A percentile compares a stretch with the other conserved stretches of the same genome.
Conservation (phyloP, 2,113 vertebrate species). For the Toxotes chatareus region DNA sequence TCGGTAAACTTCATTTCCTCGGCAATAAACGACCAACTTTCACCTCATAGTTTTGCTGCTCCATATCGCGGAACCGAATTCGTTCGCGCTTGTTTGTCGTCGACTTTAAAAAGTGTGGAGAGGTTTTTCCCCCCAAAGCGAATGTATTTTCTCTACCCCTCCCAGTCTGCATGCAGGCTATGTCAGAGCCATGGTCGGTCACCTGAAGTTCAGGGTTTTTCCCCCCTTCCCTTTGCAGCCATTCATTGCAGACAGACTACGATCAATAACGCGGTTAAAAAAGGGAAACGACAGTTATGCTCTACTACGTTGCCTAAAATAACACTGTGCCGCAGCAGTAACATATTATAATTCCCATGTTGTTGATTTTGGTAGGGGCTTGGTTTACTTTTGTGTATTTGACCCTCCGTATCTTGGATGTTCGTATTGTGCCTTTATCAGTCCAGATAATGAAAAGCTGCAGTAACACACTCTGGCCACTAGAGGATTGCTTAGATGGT, state of each 20-base stretch:
- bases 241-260: constrained; percentile 89
- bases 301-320: constrained; percentile 4
- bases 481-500: constrained; percentile 82
- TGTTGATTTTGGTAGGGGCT: constrained; percentile 38
- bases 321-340: not conserved
- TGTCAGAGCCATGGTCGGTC: constrained; percentile 93
- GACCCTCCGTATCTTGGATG: constrained; percentile 82
- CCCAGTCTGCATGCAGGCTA: constrained; percentile 84
- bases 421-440: constrained; percentile 81
- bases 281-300: constrained; percentile 61
- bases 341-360: not conserved
- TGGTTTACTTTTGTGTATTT: constrained; percentile 73
- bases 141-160: constrained; percentile 74
- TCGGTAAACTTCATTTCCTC: constrained; percentile 80
- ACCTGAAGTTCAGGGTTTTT: constrained; percentile 95
- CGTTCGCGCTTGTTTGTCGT: constrained; percentile 68
- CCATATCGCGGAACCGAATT: constrained; percentile 67
- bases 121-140: constrained; percentile 70
- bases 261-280: constrained; percentile 84
- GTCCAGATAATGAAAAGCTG: constrained; percentile 79
- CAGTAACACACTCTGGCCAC: constrained; percentile 80
- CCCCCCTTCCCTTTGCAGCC: constrained; percentile 83
- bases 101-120: constrained; percentile 77
- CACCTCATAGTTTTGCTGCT: constrained; percentile 70
- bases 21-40: constrained; percentile 87